Evolutionary conservation across 2,797 vertebrate species (phyloP), one percentile per base, ranked within the genome.

Genomic region (Todus mexicanus): DNA sequence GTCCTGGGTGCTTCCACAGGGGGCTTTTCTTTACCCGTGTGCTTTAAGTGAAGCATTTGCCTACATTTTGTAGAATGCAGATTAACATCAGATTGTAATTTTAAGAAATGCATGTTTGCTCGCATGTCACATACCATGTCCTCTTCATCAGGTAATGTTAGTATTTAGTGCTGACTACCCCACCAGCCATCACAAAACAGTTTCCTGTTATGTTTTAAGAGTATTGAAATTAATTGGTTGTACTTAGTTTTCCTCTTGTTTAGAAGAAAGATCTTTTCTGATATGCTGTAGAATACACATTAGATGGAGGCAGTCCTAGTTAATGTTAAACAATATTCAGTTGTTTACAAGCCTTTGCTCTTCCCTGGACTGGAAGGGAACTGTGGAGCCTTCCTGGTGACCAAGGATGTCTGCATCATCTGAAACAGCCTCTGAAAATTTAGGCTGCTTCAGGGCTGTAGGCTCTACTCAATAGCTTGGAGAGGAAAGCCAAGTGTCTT

Each of bases 311-410:
- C 25, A 43, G 25, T 50, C 3, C 4, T 53, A 35, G 38, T 65
- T 75, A 72, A 72, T 59, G 12, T 14, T 91, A 90, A 91, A 90
- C 69, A 74, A 10, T 43, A 54, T 59, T 63, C 6, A 51, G 54
- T 75, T 94, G 66, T 91, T 96, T 90, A 84, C 47, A 81, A 86
- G 23, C 13, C 50, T 65, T 81, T n/a, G 8, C 59, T 77, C 26
- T 90, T 92, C 33, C 40, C 23, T 86, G 77, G 38, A 18, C 51
- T 69, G 23, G 15, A 57, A 65, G 19, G 23, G 50, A 82, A 6
- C n/a, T 27, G 33, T 35, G 61, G 18, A 91, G n/a, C 40, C 53
- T 81, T 91, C n/a, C 51, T 0, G 0, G 29, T 63, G 56, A 88
- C 60, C 50, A 18, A 0, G 2, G 19, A 19, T 33, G 23, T 12